Conservation (phyloP, 1,140 invertebrate species). For the Rhagoletis zephyria region DNA sequence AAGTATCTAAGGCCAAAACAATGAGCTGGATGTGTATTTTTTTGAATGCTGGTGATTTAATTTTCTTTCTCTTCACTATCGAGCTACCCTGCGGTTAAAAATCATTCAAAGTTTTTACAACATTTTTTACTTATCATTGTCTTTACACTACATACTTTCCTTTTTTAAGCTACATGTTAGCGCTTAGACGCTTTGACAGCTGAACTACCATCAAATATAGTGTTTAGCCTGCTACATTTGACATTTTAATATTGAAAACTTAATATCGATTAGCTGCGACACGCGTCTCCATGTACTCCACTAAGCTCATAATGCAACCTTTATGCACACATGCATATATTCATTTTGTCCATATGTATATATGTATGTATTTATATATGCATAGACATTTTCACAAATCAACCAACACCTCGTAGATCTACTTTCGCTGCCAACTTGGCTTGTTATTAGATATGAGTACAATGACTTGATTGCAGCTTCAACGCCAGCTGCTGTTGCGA, state of each 20-base stretch:
- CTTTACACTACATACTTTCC: not conserved
- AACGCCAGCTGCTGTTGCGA: constrained; percentile 14
- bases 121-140: not conserved
- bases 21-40: not conserved
- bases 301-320: not conserved
- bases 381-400: not conserved
- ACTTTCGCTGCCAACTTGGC: not conserved
- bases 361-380: not conserved
- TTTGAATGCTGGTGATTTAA: too few relatives aligned
- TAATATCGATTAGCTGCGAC: constrained; percentile 45
- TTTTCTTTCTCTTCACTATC: too few relatives aligned
- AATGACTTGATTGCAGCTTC: constrained; percentile 37
- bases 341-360: not conserved
- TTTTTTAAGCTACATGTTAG: not conserved
- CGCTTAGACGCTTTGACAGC: constrained; percentile 12
- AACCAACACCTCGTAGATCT: not conserved
- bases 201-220: not conserved
- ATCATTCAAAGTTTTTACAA: too few relatives aligned
- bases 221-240: not conserved
- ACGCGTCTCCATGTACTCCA: constrained; percentile 25
- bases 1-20: not conserved
- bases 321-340: not conserved
- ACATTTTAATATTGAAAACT: constrained; percentile 50
- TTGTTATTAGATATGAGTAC: constrained; percentile 21
- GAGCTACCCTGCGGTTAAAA: too few relatives aligned